Base-by-base conservation (phyloP, 35 echinoderm and acorn worm species). In the Heliocidaris erythrogramma region DNA sequence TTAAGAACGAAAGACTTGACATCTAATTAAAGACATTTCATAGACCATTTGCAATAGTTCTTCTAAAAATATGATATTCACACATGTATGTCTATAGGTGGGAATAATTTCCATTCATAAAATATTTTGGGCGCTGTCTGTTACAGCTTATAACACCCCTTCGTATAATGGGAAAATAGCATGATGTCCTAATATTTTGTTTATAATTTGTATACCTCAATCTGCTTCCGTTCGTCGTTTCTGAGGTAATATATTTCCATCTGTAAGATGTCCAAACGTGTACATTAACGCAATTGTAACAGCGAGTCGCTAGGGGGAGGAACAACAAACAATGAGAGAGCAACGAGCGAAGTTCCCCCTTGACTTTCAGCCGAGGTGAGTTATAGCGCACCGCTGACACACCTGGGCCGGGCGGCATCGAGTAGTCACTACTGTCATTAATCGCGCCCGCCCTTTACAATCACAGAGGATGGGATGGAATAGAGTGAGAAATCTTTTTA, bases 321-420 rank as follows among this genome's bases (percentile, higher is more conserved):
- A 59, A 48, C 91, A 92, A 92, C 50, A 92, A 92, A 92, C 91
- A 92, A 29, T 92, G 91, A 53, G 49, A 49, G 47, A 48, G 29
- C 30, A 92, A 49, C n/a, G 90, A 59, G 49, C 48, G 47, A 59
- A 18, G 32, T 48, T 49, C 49, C 48, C 49, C 91, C 47, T 59
- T 59, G 91, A 49, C 47, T 92, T 52, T 50, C 49, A 48, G 91
- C 49, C 87, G 31, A 48, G 50, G 91, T 50, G 91, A 92, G 91
- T 50, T 50, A 89, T 89, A 48, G 87, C 47, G 31, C 29, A 32
- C 31, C 31, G 87, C 2, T 42, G 12, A 89, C 32, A 32, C 87
- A 89, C 47, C 87, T 89, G 31, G 87, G 17, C 31, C 13, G 10
- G 31, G 87, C 3, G 87, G 14, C 87, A 27, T 78, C 65, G 6